Conservation (phyloP, 2,888 invertebrate species). For the Alloscopus bannaensis region DNA sequence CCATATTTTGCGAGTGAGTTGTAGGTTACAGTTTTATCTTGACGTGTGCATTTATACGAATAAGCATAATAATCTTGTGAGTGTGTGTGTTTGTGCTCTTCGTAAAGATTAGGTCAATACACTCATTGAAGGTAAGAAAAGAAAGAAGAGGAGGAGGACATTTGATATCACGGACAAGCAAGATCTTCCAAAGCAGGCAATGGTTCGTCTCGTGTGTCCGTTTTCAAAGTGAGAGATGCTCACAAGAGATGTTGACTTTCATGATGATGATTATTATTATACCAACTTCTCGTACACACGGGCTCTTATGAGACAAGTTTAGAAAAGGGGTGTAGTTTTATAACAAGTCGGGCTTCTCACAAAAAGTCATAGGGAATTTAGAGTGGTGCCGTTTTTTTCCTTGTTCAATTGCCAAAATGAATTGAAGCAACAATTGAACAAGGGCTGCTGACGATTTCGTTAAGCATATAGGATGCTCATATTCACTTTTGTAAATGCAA, state of each 20-base stretch:
- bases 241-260: slow-evolving; percentile 31
- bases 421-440: slow-evolving; percentile 21
- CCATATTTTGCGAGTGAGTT: slow-evolving; percentile 53
- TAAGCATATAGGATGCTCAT: too few species aligned
- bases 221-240: slow-evolving; percentile 47
- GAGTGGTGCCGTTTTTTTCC: slow-evolving; percentile 20
- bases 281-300: not conserved
- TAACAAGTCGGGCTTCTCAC: not conserved
- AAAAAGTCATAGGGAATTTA: not conserved
- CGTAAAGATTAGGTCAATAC: slow-evolving; percentile 62
- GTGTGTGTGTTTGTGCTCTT: not conserved
- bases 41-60: not conserved
- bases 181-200: slow-evolving; percentile 40
- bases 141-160: slow-evolving; percentile 61
- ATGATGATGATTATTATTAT: slow-evolving; percentile 40
- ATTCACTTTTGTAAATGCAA: too few species aligned
- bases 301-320: slow-evolving; percentile 29
- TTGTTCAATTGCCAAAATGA: slow-evolving; percentile 40
- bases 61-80: not conserved
- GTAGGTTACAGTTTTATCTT: slow-evolving; percentile 42
- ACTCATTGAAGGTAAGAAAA: slow-evolving; percentile 49
- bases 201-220: slow-evolving; percentile 50
- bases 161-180: slow-evolving; percentile 63
- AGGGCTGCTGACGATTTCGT: slow-evolving; percentile 32
- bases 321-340: slow-evolving; percentile 16